These are phyloP conservation scores for Mormyrus lacerda DNA, from an alignment of 2,113 vertebrate genomes.

Conservation along the genomic window DNA sequence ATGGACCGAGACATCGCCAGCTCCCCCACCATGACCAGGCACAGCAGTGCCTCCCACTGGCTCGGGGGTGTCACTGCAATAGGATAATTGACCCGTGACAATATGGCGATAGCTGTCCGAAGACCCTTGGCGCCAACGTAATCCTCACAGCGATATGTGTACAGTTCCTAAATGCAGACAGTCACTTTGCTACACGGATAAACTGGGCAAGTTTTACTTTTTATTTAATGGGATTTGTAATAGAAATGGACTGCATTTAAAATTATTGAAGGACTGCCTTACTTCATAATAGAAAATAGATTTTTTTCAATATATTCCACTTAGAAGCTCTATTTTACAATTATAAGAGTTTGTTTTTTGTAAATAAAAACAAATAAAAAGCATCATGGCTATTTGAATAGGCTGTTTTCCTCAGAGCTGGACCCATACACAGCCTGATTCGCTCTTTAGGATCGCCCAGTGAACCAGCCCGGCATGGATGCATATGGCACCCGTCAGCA, in stretches of 20 bases:
- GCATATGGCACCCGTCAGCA: neutral
- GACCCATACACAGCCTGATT: neutral
- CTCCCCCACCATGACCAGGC: neutral
- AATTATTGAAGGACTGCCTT: neutral
- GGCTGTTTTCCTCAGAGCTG: neutral
- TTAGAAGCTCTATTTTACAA: neutral
- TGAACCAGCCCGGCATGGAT: neutral
- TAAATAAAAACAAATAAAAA: neutral
- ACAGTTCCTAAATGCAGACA: neutral
- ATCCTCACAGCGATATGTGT: neutral
- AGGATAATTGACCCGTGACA: neutral
- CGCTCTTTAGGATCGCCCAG: neutral
- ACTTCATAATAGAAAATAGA: neutral
- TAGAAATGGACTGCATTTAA: neutral
- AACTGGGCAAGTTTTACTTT: neutral
- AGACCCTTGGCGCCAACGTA: neutral
- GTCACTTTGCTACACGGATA: neutral
- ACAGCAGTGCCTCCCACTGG: slow-evolving; percentile 2
- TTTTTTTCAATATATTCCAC: neutral
- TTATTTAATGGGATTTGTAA: neutral
- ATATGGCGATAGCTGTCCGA: neutral
- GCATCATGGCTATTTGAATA: neutral
- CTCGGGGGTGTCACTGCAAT: neutral
- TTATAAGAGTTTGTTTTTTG: neutral
- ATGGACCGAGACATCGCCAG: neutral